These are phyloP conservation scores for Eumacrocentrus americanus DNA, from an alignment of 2,888 invertebrate species.

Conservation along the genomic window DNA sequence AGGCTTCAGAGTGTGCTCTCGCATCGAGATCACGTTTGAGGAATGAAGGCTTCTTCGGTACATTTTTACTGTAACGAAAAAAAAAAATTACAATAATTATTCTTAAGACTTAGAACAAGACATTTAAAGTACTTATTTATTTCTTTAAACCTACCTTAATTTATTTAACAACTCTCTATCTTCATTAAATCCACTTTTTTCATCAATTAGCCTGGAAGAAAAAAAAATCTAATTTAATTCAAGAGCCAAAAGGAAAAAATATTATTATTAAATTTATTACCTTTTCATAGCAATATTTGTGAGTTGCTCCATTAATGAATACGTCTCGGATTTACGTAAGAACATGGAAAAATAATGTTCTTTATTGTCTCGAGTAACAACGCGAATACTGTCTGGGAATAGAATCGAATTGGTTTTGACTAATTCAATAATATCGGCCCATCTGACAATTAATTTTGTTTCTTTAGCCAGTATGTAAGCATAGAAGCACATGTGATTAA, in stretches of 20 bases:
- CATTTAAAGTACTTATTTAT: no score
- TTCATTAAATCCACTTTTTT: conserved; percentile 88
- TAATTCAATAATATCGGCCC: conserved; percentile 87
- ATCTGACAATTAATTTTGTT: conserved; percentile 85
- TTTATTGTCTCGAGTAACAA: conserved; percentile 81
- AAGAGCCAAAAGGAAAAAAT: no score
- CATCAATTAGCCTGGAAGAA: conserved; percentile 79
- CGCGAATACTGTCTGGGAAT: conserved; percentile 85
- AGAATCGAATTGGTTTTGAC: conserved; percentile 78
- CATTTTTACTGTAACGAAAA: no score
- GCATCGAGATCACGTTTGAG: conserved; percentile 95
- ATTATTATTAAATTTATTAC: conserved; percentile 64
- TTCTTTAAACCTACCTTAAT: no score
- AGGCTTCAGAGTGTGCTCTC: conserved; percentile 90
- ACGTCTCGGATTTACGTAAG: conserved; percentile 86
- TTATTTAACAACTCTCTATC: conserved; percentile 86
- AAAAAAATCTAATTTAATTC: conserved; percentile 25
- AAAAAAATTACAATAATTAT: no score
- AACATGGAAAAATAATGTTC: conserved; percentile 91
- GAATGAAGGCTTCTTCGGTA: conserved; percentile 88
- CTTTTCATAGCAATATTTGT: conserved; percentile 97
- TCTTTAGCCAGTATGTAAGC: conserved; percentile 92
- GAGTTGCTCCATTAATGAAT: conserved; percentile 90
- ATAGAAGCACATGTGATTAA: conserved; percentile 95
- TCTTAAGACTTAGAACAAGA: no score